Percentiles rank a stretch among this genome's conserved stretches.
phyloP scores from a whole-genome alignment of 1,140 invertebrate species.

The Zaprionus tsacasi region DNA sequence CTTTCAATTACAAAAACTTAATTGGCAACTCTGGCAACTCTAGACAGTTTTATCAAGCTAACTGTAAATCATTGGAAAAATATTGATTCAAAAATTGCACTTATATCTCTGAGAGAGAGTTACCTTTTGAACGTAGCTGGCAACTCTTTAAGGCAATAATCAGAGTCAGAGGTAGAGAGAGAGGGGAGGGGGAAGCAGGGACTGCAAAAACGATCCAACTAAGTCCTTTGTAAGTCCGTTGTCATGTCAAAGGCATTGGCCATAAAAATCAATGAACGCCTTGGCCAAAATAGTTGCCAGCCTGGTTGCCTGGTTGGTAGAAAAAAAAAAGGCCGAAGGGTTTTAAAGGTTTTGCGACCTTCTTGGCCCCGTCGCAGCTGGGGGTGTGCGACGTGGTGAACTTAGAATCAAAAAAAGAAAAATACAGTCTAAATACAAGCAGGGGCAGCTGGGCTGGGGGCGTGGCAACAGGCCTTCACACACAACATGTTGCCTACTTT shows the following conservation, averaged over 20 bases:
- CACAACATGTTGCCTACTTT: conserved; percentile 80
- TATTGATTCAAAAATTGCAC: neutral
- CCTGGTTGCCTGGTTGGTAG: too few relatives aligned
- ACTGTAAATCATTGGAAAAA: neutral
- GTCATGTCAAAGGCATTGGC: conserved; percentile 66
- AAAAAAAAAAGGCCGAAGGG: conserved; percentile 33
- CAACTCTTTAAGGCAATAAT: conserved; percentile 30
- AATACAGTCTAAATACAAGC: conserved; percentile 59
- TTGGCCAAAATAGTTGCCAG: conserved; percentile 67
- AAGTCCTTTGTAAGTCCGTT: conserved; percentile 37
- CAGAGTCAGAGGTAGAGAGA: too few relatives aligned
- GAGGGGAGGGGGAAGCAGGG: neutral
- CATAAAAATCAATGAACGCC: conserved; percentile 77
- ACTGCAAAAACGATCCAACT: conserved; percentile 7
- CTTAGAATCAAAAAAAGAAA: conserved; percentile 19
- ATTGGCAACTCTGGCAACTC: conserved; percentile 6
- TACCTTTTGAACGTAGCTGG: neutral
- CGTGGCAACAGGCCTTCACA: conserved; percentile 37
- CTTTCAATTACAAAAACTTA: conserved; percentile 17
- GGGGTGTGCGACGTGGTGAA: conserved; percentile 27
- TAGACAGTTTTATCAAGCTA: too few relatives aligned
- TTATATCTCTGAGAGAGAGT: neutral
- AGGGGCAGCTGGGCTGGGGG: conserved; percentile 25
- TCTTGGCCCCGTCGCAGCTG: conserved; percentile 27
- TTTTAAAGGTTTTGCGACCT: conserved; percentile 72